Evolutionary conservation across 2,113 vertebrate genomes (phyloP).

Genomic region (Rousettus leschenaultii): DNA sequence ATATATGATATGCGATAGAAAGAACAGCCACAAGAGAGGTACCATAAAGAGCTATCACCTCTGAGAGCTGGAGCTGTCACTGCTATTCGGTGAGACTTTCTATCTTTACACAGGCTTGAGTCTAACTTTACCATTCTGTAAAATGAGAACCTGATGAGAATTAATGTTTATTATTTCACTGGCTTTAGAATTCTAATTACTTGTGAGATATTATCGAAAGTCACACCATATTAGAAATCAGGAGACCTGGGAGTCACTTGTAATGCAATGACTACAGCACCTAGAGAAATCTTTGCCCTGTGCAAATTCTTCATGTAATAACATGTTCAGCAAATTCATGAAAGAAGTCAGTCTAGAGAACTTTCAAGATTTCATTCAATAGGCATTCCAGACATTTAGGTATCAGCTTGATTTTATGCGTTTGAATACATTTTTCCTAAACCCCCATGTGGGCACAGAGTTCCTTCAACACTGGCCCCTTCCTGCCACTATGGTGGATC

Average conservation of each 20-base stretch:
- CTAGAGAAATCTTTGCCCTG: not conserved
- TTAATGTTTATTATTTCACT: not conserved
- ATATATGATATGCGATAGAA: not conserved
- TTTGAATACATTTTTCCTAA: not conserved
- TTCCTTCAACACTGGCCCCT: not conserved
- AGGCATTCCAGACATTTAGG: not conserved
- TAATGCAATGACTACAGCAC: not conserved
- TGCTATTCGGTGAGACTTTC: not conserved
- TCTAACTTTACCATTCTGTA: not conserved
- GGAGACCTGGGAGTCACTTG: not conserved
- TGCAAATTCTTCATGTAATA: not conserved
- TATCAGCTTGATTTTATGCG: not conserved
- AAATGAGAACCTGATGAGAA: not conserved
- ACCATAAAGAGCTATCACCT: not conserved
- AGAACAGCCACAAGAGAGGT: not conserved
- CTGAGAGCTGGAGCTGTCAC: not conserved
- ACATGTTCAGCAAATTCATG: not conserved
- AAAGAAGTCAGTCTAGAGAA: not conserved
- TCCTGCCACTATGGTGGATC: not conserved
- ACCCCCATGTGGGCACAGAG: too few species aligned
- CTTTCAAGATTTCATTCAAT: not conserved
- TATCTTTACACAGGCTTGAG: not conserved
- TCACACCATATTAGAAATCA: not conserved
- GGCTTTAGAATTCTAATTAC: not conserved
- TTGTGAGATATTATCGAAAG: not conserved